Percentiles rank a stretch among this genome's conserved stretches.
phyloP scores from a whole-genome alignment of 2,797 vertebrate genomes.

The Anableps anableps region DNA sequence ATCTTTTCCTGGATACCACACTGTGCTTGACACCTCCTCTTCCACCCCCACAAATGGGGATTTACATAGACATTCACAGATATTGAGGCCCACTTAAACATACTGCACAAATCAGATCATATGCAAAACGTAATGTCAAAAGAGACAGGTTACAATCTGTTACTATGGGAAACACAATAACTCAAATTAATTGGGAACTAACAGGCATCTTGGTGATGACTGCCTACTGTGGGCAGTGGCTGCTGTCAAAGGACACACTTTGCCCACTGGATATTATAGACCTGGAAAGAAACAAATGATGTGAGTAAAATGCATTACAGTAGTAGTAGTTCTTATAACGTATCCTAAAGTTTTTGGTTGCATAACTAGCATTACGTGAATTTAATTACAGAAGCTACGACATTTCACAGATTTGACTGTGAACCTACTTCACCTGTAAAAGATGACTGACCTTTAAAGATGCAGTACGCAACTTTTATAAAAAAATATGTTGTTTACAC shows the following conservation, averaged over 20 bases:
- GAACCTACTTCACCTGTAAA: background rate
- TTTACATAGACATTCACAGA: constrained; percentile 35
- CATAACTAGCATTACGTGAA: too few species aligned
- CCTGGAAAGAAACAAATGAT: background rate
- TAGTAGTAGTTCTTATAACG: background rate
- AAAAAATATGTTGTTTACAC: too few species aligned
- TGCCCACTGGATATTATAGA: background rate
- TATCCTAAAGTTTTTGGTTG: background rate
- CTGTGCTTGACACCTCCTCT: constrained; percentile 60
- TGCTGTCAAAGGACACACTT: background rate
- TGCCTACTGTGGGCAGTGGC: background rate
- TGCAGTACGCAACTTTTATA: too few species aligned
- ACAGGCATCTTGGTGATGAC: background rate
- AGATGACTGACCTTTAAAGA: background rate
- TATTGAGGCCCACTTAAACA: constrained; percentile 38
- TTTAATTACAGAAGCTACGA: background rate
- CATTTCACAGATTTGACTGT: background rate
- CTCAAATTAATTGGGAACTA: background rate
- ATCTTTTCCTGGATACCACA: constrained; percentile 68
- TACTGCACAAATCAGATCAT: constrained; percentile 8
- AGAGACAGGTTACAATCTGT: constrained; percentile 33
- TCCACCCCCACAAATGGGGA: constrained; percentile 57
- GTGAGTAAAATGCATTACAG: background rate
- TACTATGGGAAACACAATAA: constrained; percentile 4
- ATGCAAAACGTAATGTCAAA: constrained; percentile 8